These are phyloP conservation scores for Theocolax elegans DNA, from an alignment of 1,140 invertebrate species.

Conservation along the genomic window DNA sequence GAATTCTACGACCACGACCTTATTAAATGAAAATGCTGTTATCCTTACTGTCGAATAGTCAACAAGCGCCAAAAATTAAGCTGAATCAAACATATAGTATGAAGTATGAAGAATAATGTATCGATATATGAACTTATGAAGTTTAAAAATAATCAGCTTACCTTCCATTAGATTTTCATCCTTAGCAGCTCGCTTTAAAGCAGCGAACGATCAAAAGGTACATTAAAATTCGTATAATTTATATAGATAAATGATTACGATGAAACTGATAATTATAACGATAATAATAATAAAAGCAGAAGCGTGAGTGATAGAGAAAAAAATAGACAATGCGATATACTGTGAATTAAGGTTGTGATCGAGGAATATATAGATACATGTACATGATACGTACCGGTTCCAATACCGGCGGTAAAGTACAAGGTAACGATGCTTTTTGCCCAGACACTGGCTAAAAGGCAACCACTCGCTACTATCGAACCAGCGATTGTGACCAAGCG, in stretches of 20 bases:
- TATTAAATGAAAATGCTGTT: too few relatives aligned
- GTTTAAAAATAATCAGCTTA: too few relatives aligned
- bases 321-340: background rate
- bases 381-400: slow-evolving; percentile 72
- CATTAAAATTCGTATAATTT: slow-evolving; percentile 5
- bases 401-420: slow-evolving; percentile 89
- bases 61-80: too few relatives aligned
- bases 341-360: too few relatives aligned
- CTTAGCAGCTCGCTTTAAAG: slow-evolving; percentile 34
- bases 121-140: too few relatives aligned
- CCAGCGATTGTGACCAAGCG: slow-evolving; percentile 89
- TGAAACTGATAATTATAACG: too few relatives aligned
- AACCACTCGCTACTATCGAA: slow-evolving; percentile 79
- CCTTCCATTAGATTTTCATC: slow-evolving; percentile 6
- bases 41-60: too few relatives aligned
- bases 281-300: slow-evolving; percentile 14
- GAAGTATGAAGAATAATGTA: too few relatives aligned
- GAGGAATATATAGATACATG: background rate
- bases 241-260: too few relatives aligned
- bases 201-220: slow-evolving; percentile 12
- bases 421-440: slow-evolving; percentile 82
- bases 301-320: background rate
- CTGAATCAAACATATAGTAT: too few relatives aligned
- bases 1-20: too few relatives aligned
- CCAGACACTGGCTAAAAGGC: slow-evolving; percentile 80